Base-by-base conservation (phyloP, 2,797 vertebrate species). In the Phataginus tetradactyla region DNA sequence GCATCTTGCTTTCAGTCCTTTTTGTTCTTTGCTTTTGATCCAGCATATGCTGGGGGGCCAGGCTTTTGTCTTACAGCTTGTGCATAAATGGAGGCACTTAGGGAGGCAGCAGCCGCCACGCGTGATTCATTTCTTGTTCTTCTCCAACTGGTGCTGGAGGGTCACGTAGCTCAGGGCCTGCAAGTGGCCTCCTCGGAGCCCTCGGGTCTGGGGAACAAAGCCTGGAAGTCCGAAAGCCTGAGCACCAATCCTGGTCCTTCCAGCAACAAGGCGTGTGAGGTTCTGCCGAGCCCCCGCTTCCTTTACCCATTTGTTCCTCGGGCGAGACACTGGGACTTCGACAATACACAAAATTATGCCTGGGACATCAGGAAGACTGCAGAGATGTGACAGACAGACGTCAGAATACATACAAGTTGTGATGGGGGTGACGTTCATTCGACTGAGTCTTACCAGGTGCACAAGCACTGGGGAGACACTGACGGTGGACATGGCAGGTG, bases 1-100 rank as follows among this genome's bases (percentile, higher is more conserved):
- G 92, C 90, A 72, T 95, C 94, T 94, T 96, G 80, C 94, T 59
- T 94, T 87, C 75, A 7, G 11, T 42, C 88, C 61, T 59, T 97
- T 97, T 90, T 96, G 86, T 97, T 96, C 96, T 80, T 80, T 69
- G 91, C 81, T 95, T 97, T 95, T 96, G 77, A 96, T 97, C 86
- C 42, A 0, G 88, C 92, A 79, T 14, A 74, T 94, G 92, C 72
- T 61, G 86, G 81, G 20, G 64, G 55, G 15, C 34, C 75, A 95
- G 42, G 85, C 79, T 97, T 92, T 97, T 97, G 90, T 97, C 89
- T 72, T 96, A 89, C 69, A 68, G 86, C 39, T 83, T 32, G 34
- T 7, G 21, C 4, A 21, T 27, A 55, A 75, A 87, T 78, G 86
- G 96, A 63, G 78, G 45, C 57, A 45, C 88, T 96, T 96, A 95